Base-by-base conservation (phyloP, 2,797 vertebrate genomes). In the Protosalanx chinensis region DNA sequence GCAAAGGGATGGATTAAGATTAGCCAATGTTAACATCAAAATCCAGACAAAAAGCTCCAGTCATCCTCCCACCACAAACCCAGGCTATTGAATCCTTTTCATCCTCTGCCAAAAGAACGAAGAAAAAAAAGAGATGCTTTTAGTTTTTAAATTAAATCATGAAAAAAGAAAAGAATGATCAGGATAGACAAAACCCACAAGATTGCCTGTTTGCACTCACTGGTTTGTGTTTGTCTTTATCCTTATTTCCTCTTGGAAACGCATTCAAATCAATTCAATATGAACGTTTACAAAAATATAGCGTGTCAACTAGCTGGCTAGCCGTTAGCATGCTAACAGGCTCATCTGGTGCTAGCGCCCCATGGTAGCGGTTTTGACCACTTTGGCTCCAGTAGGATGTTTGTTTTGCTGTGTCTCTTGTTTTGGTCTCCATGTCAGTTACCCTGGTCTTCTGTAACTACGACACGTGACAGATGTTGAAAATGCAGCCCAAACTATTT, bases 51-150 rank as follows among this genome's bases (percentile, higher is more conserved):
- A 89, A 86, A 79, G 76, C 69, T 81, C 81, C 86, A 82, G 76
- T 88, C 73, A 73, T 81, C 83, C 72, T 67, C 77, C 77, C 71
- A 74, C 79, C 51, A 68, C 78, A 76, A 74, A 72, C 79, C 76
- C 29, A 27, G 70, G 53, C 76, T 27, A 27, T 71, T 61, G 78
- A 67, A 76, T 71, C 73, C 73, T 81, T 87, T 77, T 88, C 82
- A 84, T 87, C 82, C 70, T 70, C 73, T 88, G 87, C 86, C 88
- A 91, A 89, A 88, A 81, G 85, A 85, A 82, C 81, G 79, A 75
- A 81, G 84, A 41, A 41, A 10, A 41, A 41, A 7, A 41, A 41
- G 3, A 41, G 6, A 41, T 41, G 37, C 37, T 27, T 27, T 82
- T 78, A 75, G 76, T 85, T 88, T 87, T 86, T 83, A 81, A 87